phyloP scores from a whole-genome alignment of 1,140 invertebrate species.

The Euwallacea similis region DNA sequence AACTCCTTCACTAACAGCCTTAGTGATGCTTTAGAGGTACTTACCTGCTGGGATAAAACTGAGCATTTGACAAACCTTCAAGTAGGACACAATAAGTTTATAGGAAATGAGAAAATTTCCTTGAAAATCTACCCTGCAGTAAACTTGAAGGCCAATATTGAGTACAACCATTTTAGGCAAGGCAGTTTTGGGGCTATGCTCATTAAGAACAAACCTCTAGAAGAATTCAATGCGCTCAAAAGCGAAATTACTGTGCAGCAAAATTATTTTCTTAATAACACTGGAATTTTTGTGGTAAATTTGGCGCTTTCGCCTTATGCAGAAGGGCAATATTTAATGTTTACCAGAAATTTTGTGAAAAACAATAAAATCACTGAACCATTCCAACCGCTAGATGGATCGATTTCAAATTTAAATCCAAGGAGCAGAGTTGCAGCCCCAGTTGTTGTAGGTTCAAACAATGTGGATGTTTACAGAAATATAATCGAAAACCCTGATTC shows the following conservation, averaged over 20 bases:
- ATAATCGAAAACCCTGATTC: constrained; percentile 90
- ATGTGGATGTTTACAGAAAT: constrained; percentile 88
- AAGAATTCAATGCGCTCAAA: constrained; percentile 70
- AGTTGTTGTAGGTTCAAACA: constrained; percentile 86
- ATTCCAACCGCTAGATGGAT: constrained; percentile 68
- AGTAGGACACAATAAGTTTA: constrained; percentile 85
- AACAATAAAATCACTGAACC: constrained; percentile 88
- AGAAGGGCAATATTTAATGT: constrained; percentile 74
- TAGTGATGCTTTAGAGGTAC: constrained; percentile 74
- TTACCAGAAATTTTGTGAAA: constrained; percentile 86
- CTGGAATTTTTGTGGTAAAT: constrained; percentile 84
- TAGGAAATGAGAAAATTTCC: constrained; percentile 73
- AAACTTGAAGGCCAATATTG: constrained; percentile 77
- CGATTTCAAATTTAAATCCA: constrained; percentile 73
- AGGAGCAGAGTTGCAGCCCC: constrained; percentile 87
- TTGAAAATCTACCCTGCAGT: constrained; percentile 82
- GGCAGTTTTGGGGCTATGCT: constrained; percentile 82
- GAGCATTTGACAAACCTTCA: constrained; percentile 66
- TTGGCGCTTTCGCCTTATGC: constrained; percentile 86
- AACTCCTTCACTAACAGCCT: constrained; percentile 79
- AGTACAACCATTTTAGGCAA: constrained; percentile 84
- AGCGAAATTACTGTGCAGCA: constrained; percentile 77
- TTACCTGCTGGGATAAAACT: constrained; percentile 73
- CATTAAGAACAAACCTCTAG: constrained; percentile 78
- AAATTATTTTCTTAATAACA: constrained; percentile 87